Conservation (phyloP, 2,797 vertebrate genomes). For the Lerista edwardsae region DNA sequence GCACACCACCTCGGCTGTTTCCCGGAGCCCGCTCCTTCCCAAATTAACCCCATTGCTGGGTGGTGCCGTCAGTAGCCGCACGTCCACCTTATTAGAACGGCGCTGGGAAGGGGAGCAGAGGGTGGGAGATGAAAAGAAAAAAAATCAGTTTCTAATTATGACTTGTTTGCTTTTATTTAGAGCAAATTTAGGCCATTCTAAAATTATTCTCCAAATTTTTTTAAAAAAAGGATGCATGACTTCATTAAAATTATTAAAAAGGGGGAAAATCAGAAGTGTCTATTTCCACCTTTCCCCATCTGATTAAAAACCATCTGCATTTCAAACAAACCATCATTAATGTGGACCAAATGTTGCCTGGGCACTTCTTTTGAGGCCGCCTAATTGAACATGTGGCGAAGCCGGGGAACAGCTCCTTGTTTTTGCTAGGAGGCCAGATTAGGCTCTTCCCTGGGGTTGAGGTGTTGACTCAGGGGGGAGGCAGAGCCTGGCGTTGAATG, state of each 20-base stretch:
- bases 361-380: conserved; percentile 16
- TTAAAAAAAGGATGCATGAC: conserved; percentile 44
- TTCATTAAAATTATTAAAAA: conserved; percentile 62
- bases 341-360: conserved; percentile 65
- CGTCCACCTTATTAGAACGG: conserved; percentile 30
- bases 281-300: conserved; percentile 68
- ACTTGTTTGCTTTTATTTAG: conserved; percentile 74
- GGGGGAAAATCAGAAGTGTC: conserved; percentile 49
- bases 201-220: conserved; percentile 53
- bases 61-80: not conserved
- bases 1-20: accelerated
- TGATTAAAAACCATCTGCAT: conserved; percentile 71
- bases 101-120: not conserved
- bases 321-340: conserved; percentile 73
- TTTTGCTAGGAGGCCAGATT: not conserved
- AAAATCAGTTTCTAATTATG: conserved; percentile 67
- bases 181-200: conserved; percentile 66
- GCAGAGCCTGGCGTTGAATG: accelerated
- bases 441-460: conserved; percentile 22
- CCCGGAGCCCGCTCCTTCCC: accelerated
- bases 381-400: conserved; percentile 31
- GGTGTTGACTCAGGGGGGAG: not conserved
- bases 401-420: not conserved
- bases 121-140: conserved; percentile 16
- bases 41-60: not conserved